phyloP scores from a whole-genome alignment of 53 echinoderm and acorn worm species.

The Temnopleurus reevesii region DNA sequence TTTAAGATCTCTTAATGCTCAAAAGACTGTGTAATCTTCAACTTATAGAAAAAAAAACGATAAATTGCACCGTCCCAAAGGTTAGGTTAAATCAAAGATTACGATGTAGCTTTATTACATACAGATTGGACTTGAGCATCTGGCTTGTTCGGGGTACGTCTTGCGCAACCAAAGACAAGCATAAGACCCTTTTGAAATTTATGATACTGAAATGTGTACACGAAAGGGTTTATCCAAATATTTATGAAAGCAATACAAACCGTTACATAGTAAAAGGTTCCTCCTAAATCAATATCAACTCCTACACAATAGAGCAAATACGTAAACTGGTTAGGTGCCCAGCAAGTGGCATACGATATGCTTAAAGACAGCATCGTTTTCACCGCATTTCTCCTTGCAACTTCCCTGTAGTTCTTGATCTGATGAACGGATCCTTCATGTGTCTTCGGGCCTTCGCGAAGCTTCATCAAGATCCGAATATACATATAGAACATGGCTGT shows the following conservation, averaged over 20 bases:
- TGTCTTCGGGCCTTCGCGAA: neutral
- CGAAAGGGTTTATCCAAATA: constrained; percentile 71
- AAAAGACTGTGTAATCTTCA: no score
- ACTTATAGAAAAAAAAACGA: no score
- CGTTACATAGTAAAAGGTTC: constrained; percentile 42
- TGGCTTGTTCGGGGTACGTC: no score
- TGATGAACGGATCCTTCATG: neutral
- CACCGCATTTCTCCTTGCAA: constrained; percentile 48
- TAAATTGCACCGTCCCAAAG: no score
- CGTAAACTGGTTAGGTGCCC: constrained; percentile 65
- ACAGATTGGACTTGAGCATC: neutral
- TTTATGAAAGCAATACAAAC: constrained; percentile 54
- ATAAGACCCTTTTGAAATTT: constrained; percentile 61
- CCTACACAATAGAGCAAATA: constrained; percentile 63
- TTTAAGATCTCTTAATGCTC: no score
- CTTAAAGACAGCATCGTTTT: constrained; percentile 60
- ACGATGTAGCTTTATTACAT: neutral
- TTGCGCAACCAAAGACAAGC: neutral
- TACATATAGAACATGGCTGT: constrained; percentile 36
- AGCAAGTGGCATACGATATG: constrained; percentile 43
- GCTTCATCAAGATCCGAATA: neutral
- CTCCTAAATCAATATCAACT: constrained; percentile 3
- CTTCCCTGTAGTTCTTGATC: neutral
- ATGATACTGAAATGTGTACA: constrained; percentile 61
- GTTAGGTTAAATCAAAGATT: no score